Evolutionary conservation across 2,888 invertebrate genomes (phyloP).

Genomic region (Taenaris catops): DNA sequence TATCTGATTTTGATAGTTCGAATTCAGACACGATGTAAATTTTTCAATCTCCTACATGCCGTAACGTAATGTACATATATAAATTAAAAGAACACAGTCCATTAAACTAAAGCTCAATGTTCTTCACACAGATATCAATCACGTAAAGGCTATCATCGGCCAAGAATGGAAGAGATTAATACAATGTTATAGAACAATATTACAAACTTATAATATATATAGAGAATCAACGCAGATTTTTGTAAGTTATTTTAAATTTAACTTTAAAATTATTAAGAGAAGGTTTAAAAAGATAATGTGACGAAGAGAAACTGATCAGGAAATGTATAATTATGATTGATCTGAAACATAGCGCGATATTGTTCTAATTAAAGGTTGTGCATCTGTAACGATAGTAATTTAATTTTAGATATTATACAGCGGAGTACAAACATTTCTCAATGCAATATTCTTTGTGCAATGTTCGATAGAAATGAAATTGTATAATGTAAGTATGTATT

Average conservation of each 20-base stretch:
- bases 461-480: slow-evolving; percentile 4
- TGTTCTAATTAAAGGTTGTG: no score
- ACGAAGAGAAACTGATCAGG: no score
- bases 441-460: not conserved
- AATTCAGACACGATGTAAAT: no score
- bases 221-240: not conserved
- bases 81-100: no score
- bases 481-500: slow-evolving; percentile 4
- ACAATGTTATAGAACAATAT: slow-evolving; percentile 5
- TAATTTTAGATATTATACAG: slow-evolving; percentile 3
- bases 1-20: no score
- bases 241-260: not conserved
- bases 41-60: no score
- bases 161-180: slow-evolving; percentile 1
- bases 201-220: slow-evolving; percentile 2
- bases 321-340: not conserved
- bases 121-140: no score
- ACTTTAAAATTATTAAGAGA: not conserved
- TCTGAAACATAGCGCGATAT: not conserved
- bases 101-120: no score
- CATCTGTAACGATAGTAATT: no score
- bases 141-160: no score
- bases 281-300: no score
- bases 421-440: slow-evolving; percentile 1
- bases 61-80: no score